These are phyloP conservation scores for Halocynthia aurantium DNA, from an alignment of 23 tunicate genomes.

Conservation along the genomic window DNA sequence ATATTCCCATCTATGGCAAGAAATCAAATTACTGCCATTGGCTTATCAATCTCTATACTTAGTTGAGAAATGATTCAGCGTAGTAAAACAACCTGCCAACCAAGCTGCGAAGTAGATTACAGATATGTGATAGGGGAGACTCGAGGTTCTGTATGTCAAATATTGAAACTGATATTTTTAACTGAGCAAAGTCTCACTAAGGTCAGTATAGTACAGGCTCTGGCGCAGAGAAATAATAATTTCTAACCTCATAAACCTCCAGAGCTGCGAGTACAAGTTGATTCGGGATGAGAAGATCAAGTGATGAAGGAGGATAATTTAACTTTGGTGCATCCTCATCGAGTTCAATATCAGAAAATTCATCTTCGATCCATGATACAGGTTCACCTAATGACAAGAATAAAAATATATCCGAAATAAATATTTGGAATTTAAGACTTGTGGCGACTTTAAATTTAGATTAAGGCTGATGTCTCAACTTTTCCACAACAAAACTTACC, in stretches of 20 bases:
- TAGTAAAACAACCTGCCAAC: too few relatives aligned
- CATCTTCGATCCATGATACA: constrained; percentile 3
- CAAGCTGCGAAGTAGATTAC: too few relatives aligned
- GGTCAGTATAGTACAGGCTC: neutral
- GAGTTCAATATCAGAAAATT: constrained; percentile 17
- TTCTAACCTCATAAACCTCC: constrained; percentile 62
- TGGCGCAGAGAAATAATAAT: neutral
- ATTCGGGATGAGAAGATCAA: constrained; percentile 60
- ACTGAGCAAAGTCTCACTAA: neutral
- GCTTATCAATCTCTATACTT: too few relatives aligned
- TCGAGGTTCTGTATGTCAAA: too few relatives aligned
- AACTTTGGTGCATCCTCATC: constrained; percentile 43
- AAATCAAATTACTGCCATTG: too few relatives aligned
- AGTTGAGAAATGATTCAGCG: too few relatives aligned
- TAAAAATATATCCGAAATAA: too few relatives aligned
- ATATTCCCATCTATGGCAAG: too few relatives aligned
- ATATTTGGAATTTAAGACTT: too few relatives aligned
- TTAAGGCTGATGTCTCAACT: neutral
- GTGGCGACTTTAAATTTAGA: too few relatives aligned
- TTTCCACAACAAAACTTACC: constrained; percentile 21
- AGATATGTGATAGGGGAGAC: too few relatives aligned
- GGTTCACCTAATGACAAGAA: too few relatives aligned
- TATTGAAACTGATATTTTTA: neutral
- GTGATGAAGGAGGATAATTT: constrained; percentile 50
- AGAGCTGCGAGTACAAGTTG: constrained; percentile 56